Base-by-base conservation (phyloP, 2,888 invertebrate species). In the Tenthredo amoena region DNA sequence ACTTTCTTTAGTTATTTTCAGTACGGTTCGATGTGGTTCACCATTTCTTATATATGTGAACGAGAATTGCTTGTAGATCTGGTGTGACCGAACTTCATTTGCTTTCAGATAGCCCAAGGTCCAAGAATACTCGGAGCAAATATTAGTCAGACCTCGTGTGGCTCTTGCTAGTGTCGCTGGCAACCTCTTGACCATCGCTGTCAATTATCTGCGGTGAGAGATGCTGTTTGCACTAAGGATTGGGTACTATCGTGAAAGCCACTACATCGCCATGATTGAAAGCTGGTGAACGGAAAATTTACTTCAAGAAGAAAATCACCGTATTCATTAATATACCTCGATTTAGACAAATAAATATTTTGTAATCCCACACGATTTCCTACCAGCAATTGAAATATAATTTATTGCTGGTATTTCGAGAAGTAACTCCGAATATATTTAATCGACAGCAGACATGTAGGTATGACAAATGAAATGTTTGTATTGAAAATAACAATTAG, bases 201-300 rank as follows among this genome's bases (percentile, higher is more conserved):
- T 55, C 55, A 50, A 40, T 62, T 81, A 40, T 81, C 40, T 81
- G 81, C 81, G 1, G 62, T 62, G 1, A 58, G 40, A 10, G 81
- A 58, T 37, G 81, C 81, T 81, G 81, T 81, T 81, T 81, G 81
- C 62, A 58, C 26, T 34, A 21, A 81, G 62, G n/a, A 81, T 81
- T 81, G 81, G 62, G 21, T 37, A 58, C 21, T 40, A 21, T 37
- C 37, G 12, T 34, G 18, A 15, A 26, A 40, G 62, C 18, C 15
- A 58, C 31, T n/a, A 18, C 9, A 31, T 58, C 76, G 43, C 18
- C 15, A 21, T 74, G 40, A 68, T 74, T 43, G 31, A 34, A 37
- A 15, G 37, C 18, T 71, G 74, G 15, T 74, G n/a, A 18, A 74
- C 7, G 7, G 34, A 68, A 34, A 18, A 68, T 18, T 18, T 0